phyloP scores from a whole-genome alignment of 1,140 invertebrate species.

The Metaphire vulgaris region DNA sequence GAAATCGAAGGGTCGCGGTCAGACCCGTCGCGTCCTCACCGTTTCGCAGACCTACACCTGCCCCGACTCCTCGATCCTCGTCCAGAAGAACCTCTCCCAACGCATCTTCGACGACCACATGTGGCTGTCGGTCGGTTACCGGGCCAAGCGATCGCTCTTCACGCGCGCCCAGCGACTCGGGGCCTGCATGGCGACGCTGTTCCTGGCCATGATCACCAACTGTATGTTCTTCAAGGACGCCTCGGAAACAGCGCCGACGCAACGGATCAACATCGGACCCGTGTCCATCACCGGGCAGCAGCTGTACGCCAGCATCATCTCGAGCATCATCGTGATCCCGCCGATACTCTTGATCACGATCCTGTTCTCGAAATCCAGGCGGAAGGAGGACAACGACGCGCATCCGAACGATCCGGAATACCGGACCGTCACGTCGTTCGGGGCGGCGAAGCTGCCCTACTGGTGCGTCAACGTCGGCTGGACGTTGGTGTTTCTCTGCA shows the following conservation, averaged over 20 bases:
- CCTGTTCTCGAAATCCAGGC: constrained; percentile 1
- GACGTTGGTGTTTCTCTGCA: constrained; percentile 32
- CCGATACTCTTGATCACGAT: constrained; percentile 16
- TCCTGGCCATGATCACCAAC: constrained; percentile 42
- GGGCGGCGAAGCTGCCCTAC: constrained; percentile 31
- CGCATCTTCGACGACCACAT: constrained; percentile 37
- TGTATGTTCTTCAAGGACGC: constrained; percentile 46
- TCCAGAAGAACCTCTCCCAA: constrained; percentile 26
- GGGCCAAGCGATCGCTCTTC: constrained; percentile 38
- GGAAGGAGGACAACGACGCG: not conserved
- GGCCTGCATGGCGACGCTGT: constrained; percentile 39
- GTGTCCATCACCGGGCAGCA: constrained; percentile 13
- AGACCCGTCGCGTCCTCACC: constrained; percentile 28
- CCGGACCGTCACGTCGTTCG: not conserved
- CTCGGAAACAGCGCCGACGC: not conserved
- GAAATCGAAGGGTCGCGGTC: constrained; percentile 25
- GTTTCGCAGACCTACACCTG: constrained; percentile 24
- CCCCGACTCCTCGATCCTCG: constrained; percentile 31
- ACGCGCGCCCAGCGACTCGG: constrained; percentile 43
- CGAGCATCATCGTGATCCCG: not conserved
- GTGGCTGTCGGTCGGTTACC: constrained; percentile 38
- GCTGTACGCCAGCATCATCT: constrained; percentile 13
- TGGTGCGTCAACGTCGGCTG: constrained; percentile 36
- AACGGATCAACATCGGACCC: constrained; percentile 6
- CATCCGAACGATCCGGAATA: not conserved